These are phyloP conservation scores for Phthorimaea operculella DNA, from an alignment of 1,140 invertebrate genomes.

Conservation along the genomic window DNA sequence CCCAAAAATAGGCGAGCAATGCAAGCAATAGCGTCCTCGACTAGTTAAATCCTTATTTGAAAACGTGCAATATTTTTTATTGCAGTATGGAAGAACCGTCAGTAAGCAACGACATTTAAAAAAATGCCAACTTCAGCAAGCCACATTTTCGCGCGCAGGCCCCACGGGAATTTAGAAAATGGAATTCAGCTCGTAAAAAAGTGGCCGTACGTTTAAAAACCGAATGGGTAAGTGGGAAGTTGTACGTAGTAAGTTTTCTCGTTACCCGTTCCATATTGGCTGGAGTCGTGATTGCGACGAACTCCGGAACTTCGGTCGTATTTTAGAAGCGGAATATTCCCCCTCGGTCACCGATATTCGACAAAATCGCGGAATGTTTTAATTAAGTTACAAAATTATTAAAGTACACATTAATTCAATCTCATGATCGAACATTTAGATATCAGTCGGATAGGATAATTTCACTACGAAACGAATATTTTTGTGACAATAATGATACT, in stretches of 20 bases:
- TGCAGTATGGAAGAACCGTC: not conserved
- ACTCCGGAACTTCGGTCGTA: conserved; percentile 21
- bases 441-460: too few relatives aligned
- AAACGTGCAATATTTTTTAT: too few relatives aligned
- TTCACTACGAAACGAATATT: too few relatives aligned
- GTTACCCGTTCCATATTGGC: conserved; percentile 24
- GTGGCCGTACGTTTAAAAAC: conserved; percentile 13
- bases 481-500: too few relatives aligned
- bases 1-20: too few relatives aligned
- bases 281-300: conserved; percentile 12
- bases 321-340: conserved; percentile 20
- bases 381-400: conserved; percentile 18
- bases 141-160: not conserved
- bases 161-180: not conserved
- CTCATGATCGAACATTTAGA: not conserved
- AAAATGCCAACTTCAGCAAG: not conserved
- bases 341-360: conserved; percentile 4
- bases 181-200: conserved; percentile 8
- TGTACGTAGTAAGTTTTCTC: conserved; percentile 21
- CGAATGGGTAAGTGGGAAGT: conserved; percentile 19
- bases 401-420: conserved; percentile 15
- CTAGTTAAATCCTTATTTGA: too few relatives aligned
- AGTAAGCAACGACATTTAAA: not conserved
- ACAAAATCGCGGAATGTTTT: conserved; percentile 14
- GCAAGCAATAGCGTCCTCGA: too few relatives aligned